A percentile compares a stretch with the other conserved stretches of the same genome.
These are phyloP conservation scores for Spizella passerina DNA, from an alignment of 2,797 vertebrate genomes.

Conservation along the genomic window DNA sequence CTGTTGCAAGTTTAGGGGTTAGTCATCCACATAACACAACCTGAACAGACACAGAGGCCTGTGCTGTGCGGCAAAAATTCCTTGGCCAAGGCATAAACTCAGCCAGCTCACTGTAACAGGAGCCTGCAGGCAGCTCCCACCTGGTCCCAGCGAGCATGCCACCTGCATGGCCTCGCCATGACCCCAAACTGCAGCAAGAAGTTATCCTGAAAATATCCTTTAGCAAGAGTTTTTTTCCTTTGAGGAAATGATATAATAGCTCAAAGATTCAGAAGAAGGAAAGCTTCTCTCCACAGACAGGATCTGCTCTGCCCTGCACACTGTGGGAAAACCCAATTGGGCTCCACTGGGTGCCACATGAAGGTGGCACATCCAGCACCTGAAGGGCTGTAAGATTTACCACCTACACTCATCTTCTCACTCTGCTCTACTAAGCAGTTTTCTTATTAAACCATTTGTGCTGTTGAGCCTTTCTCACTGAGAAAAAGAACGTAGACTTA, in stretches of 20 bases:
- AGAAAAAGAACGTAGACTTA: background rate
- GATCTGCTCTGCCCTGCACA: fast-evolving
- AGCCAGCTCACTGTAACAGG: background rate
- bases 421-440: background rate
- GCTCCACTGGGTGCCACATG: background rate
- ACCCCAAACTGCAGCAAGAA: background rate
- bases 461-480: fast-evolving
- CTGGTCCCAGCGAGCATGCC: fast-evolving
- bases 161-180: background rate
- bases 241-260: background rate
- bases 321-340: background rate
- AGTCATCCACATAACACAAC: fast-evolving
- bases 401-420: background rate
- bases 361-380: background rate
- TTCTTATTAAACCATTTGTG: background rate
- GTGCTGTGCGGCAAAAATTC: background rate
- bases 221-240: background rate
- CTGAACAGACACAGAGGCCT: background rate
- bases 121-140: background rate
- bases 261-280: background rate
- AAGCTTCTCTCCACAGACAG: background rate
- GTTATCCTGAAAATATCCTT: background rate
- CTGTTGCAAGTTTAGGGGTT: background rate
- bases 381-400: background rate
- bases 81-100: background rate